Percentiles rank a stretch among this genome's conserved stretches.
Conservation (phyloP, 2,888 invertebrate species). For the Bruchidius siliquastri region DNA sequence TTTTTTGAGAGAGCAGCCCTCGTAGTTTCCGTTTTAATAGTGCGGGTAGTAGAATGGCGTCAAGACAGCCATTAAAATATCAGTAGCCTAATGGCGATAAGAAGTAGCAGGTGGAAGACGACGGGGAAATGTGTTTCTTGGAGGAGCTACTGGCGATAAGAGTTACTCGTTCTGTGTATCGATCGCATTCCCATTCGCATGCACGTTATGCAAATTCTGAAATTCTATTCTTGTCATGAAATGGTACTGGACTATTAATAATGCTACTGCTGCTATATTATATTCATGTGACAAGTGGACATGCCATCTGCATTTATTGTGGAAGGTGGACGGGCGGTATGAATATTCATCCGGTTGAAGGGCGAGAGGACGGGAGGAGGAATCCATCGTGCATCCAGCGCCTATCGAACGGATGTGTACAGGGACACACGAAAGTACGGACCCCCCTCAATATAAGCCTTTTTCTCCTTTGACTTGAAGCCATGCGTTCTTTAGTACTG, state of each 20-base stretch:
- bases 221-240: constrained; percentile 31
- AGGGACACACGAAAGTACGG: background rate
- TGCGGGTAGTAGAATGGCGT: no score
- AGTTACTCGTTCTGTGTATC: background rate
- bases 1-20: no score
- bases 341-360: constrained; percentile 31
- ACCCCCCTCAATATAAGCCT: no score
- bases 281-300: constrained; percentile 34
- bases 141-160: no score
- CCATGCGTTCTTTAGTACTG: no score
- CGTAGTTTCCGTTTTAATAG: no score
- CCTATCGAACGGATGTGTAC: background rate
- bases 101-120: no score
- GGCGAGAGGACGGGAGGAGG: no score
- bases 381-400: background rate
- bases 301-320: constrained; percentile 33
- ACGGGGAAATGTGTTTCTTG: no score
- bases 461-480: no score
- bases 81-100: no score
- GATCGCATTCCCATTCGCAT: constrained; percentile 12
- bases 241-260: constrained; percentile 31
- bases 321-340: constrained; percentile 25
- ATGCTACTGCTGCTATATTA: constrained; percentile 24
- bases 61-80: no score
- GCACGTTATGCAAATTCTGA: constrained; percentile 24